Percentiles rank a stretch among this genome's conserved stretches.
These are phyloP conservation scores for Drosophila mimetica DNA, from an alignment of 2,888 invertebrate genomes.

Conservation along the genomic window DNA sequence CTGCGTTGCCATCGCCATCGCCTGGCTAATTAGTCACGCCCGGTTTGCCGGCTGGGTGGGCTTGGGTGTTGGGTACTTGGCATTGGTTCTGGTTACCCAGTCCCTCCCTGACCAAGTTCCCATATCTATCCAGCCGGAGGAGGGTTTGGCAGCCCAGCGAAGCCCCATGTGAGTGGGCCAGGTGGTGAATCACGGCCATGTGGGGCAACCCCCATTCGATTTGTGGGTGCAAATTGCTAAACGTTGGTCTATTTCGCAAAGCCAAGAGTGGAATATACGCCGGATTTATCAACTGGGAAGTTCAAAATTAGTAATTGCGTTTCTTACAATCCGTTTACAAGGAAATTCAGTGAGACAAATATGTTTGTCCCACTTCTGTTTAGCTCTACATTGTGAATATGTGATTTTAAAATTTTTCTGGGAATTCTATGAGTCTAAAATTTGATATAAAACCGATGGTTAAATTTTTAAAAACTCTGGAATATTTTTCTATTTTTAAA, in stretches of 20 bases:
- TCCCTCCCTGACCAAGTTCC: constrained; percentile 1
- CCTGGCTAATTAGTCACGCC: constrained; percentile 65
- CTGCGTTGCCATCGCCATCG: constrained; percentile 10
- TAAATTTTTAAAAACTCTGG: no score
- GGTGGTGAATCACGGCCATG: constrained; percentile 36
- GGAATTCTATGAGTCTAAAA: background rate
- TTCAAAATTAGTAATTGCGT: background rate
- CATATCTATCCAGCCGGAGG: constrained; percentile 7
- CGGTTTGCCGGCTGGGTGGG: constrained; percentile 19
- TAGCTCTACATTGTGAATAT: background rate
- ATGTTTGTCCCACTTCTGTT: background rate
- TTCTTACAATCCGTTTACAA: background rate
- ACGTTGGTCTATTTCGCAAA: background rate
- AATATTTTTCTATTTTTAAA: background rate
- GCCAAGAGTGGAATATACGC: background rate
- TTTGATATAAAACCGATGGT: no score
- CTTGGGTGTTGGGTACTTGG: background rate
- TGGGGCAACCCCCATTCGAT: constrained; percentile 37
- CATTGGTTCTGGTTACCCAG: background rate
- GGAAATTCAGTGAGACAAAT: constrained; percentile 6
- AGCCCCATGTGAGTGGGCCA: constrained; percentile 13
- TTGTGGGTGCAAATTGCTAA: constrained; percentile 2
- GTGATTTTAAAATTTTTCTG: background rate
- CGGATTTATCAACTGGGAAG: background rate
- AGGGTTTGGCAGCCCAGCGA: constrained; percentile 20